Conservation (phyloP, 2,888 invertebrate genomes). For the Crematogaster levior region DNA sequence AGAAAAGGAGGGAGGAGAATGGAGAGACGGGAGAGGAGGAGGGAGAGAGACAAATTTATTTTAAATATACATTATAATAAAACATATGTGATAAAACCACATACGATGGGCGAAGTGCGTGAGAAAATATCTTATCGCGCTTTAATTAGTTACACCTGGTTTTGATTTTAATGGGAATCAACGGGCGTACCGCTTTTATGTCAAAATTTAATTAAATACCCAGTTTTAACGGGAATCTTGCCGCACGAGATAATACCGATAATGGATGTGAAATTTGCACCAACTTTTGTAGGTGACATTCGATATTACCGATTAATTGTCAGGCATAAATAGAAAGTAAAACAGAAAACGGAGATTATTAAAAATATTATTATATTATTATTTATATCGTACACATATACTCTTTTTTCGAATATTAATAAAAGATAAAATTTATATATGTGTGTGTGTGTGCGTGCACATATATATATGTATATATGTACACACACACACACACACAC, state of each 20-base stretch:
- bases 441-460: too few relatives aligned
- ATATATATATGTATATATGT: too few relatives aligned
- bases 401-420: neutral
- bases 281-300: neutral
- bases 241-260: neutral
- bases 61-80: neutral
- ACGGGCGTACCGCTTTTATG: neutral
- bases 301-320: neutral
- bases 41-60: neutral
- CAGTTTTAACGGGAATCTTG: conserved; percentile 2
- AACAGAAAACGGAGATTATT: neutral
- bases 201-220: conserved; percentile 42
- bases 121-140: conserved; percentile 19
- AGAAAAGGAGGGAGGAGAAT: neutral
- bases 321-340: neutral
- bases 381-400: neutral
- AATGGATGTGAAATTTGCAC: neutral
- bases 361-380: too few relatives aligned
- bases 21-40: neutral
- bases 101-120: neutral
- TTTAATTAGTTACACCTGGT: conserved; percentile 34
- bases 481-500: too few relatives aligned
- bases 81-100: neutral
- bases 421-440: conserved; percentile 1
- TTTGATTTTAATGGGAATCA: conserved; percentile 24